phyloP scores from a whole-genome alignment of 2,797 vertebrate genomes.

The Gastrophryne carolinensis region DNA sequence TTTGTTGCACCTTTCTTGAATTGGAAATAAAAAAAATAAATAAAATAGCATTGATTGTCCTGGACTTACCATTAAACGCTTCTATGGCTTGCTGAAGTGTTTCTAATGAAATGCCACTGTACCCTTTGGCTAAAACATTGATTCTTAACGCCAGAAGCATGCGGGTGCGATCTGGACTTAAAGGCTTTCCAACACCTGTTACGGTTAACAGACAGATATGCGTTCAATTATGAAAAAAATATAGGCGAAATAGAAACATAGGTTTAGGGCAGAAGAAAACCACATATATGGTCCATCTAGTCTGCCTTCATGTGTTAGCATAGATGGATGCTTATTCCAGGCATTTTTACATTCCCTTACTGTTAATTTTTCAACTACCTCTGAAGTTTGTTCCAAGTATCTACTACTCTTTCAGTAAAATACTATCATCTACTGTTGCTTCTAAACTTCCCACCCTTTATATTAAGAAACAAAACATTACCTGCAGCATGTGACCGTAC shows the following conservation, averaged over 20 bases:
- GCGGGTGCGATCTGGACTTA: slow-evolving; percentile 91
- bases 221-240: neutral
- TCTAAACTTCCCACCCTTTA: too few species aligned
- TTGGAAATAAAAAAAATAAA: neutral
- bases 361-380: too few species aligned
- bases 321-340: too few species aligned
- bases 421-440: too few species aligned
- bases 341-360: too few species aligned
- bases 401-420: too few species aligned
- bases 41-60: neutral
- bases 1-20: neutral
- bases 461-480: slow-evolving; percentile 59
- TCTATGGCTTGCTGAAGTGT: slow-evolving; percentile 88
- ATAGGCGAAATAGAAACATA: neutral
- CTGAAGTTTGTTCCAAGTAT: too few species aligned
- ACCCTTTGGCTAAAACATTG: slow-evolving; percentile 94
- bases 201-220: neutral
- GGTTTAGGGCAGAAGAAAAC: too few species aligned
- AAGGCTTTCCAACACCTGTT: slow-evolving; percentile 89
- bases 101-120: slow-evolving; percentile 93
- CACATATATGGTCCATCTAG: too few species aligned
- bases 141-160: slow-evolving; percentile 95
- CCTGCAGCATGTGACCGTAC: slow-evolving; percentile 95
- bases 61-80: slow-evolving; percentile 86
- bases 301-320: too few species aligned